Evolutionary conservation across 2,113 vertebrate species (phyloP).

Genomic region (Dascyllus trimaculatus): DNA sequence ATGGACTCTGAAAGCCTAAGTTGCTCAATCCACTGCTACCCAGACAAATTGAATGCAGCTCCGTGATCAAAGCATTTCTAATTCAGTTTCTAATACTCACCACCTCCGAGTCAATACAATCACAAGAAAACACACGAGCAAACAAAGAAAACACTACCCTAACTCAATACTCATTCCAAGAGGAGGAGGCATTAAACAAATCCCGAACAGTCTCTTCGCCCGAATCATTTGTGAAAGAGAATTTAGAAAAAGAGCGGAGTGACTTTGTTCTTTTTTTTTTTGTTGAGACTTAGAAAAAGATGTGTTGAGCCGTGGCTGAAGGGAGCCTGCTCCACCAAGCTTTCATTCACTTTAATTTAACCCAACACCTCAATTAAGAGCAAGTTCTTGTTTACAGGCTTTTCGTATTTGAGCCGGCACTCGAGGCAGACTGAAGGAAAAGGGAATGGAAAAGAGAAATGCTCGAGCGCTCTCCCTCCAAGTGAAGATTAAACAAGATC

Average conservation of each 20-base stretch:
- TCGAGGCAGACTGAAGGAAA: not conserved
- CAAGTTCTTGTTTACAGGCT: constrained; percentile 22
- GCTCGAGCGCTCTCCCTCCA: not conserved
- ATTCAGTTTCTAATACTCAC: constrained; percentile 4
- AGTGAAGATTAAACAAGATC: constrained; percentile 11
- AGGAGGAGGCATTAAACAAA: constrained; percentile 19
- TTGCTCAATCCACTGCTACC: not conserved
- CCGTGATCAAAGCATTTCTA: constrained; percentile 30
- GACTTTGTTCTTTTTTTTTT: not conserved
- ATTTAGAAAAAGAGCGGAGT: not conserved
- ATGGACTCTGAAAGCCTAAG: not conserved
- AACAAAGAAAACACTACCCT: constrained; percentile 1
- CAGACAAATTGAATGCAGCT: constrained; percentile 6
- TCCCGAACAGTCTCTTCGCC: constrained; percentile 2
- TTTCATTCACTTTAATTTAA: constrained; percentile 19
- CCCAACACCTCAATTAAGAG: constrained; percentile 14
- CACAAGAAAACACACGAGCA: not conserved
- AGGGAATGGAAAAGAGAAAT: not conserved
- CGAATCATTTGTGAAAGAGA: not conserved
- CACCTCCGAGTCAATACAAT: not conserved
- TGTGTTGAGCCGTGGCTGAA: not conserved
- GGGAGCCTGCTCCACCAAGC: not conserved
- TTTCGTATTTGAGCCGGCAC: not conserved
- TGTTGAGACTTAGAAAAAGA: not conserved
- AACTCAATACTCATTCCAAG: not conserved